Base-by-base conservation (phyloP, 2,797 vertebrate genomes). In the Enteromius afrohamiltoni region DNA sequence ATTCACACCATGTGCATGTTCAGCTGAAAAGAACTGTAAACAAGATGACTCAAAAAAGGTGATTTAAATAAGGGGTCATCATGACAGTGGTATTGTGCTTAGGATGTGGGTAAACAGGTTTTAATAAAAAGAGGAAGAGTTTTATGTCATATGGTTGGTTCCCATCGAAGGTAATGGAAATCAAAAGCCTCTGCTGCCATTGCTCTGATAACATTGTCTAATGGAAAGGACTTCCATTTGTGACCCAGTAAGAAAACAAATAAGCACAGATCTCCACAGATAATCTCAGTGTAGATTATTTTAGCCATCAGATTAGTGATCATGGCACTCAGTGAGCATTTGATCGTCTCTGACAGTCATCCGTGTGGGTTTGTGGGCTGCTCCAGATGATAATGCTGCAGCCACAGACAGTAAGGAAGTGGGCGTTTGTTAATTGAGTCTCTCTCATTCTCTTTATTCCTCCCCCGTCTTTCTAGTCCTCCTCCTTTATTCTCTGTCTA, bases 371-470 rank as follows among this genome's bases (percentile, higher is more conserved):
- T 77, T 78, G 80, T 76, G 71, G 64, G 51, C 65, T 67, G 65
- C 49, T 84, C 37, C 58, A 64, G 80, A 75, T 81, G 37, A 79
- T 79, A 75, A 77, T 83, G 69, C 77, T 80, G 51, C 55, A 83
- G 81, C 62, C 51, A 45, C 64, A 34, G 62, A 83, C 77, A 49
- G 67, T 69, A 47, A 62, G 69, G 49, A 79, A 80, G 85, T 80
- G 77, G 85, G 85, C 14, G 81, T 86, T 86, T 83, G 81, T 77
- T 83, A 86, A 82, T 82, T 79, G 67, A 82, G 74, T 77, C 73
- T 77, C 16, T 68, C 62, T 74, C 29, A 34, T 73, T 76, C 23
- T 55, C 34, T 68, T 77, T 76, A 76, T 67, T 75, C 62, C 47
- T 67, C 62, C 60, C 23, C 47, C 42, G 0, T 49, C 40, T 73